Conservation (phyloP, 2,797 vertebrate genomes). For the Sebastes steindachneri region DNA sequence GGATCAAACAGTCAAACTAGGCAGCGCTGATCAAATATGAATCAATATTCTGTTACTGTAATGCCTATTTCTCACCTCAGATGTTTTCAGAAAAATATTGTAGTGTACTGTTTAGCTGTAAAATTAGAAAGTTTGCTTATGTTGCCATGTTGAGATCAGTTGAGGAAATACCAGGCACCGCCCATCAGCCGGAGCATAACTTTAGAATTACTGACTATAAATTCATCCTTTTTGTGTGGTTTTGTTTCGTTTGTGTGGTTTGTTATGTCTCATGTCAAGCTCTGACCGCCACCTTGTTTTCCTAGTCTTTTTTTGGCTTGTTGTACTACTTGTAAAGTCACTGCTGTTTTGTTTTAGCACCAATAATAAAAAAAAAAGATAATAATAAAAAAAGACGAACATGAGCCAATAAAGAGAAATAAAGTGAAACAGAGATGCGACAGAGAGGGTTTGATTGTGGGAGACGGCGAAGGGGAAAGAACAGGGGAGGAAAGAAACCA, state of each 20-base stretch:
- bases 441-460: slow-evolving; percentile 1
- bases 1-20: neutral
- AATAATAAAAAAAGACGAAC: slow-evolving; percentile 13
- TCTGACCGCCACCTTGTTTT: neutral
- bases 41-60: too few relatives aligned
- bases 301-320: neutral
- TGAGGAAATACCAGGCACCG: too few relatives aligned
- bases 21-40: too few relatives aligned
- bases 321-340: neutral
- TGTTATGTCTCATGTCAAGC: neutral
- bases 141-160: too few relatives aligned
- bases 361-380: neutral
- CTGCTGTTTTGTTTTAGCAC: neutral
- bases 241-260: neutral
- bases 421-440: slow-evolving; percentile 53
- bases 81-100: too few relatives aligned
- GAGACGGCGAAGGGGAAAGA: slow-evolving; percentile 5
- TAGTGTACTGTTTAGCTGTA: too few relatives aligned
- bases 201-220: too few relatives aligned
- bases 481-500: neutral
- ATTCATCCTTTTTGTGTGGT: too few relatives aligned
- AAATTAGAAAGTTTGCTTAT: neutral
- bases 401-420: slow-evolving; percentile 61
- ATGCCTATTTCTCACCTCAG: too few relatives aligned
- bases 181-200: neutral